These are phyloP conservation scores for Bombyx huttoni DNA, from an alignment of 2,888 invertebrate species.

Conservation along the genomic window DNA sequence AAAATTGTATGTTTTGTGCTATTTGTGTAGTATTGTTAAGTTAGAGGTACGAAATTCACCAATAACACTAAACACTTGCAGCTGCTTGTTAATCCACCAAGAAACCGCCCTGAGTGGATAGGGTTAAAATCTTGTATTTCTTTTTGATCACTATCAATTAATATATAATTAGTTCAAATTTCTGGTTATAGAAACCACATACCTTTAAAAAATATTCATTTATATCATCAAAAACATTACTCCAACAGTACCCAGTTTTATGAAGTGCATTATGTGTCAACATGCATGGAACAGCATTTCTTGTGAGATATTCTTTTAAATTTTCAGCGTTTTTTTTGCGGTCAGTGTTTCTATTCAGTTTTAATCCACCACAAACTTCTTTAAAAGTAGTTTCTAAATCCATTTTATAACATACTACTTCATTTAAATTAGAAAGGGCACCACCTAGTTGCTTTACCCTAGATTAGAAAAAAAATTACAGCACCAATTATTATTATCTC, in stretches of 20 bases:
- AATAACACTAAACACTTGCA: too few relatives aligned
- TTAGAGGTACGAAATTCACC: too few relatives aligned
- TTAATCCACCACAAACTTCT: slow-evolving; percentile 42
- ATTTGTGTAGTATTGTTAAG: too few relatives aligned
- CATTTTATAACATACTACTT: slow-evolving; percentile 17
- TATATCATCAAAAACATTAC: slow-evolving; percentile 49
- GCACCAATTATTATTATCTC: too few relatives aligned
- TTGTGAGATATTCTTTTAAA: slow-evolving; percentile 47
- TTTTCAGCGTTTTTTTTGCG: slow-evolving; percentile 58
- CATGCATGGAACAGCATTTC: slow-evolving; percentile 44
- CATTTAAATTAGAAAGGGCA: neutral
- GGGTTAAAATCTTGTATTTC: too few relatives aligned
- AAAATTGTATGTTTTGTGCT: too few relatives aligned
- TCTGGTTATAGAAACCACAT: neutral
- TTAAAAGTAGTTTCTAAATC: slow-evolving; percentile 44
- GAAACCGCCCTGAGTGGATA: too few relatives aligned
- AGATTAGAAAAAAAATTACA: too few relatives aligned
- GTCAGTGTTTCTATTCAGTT: slow-evolving; percentile 47
- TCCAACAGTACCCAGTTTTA: slow-evolving; percentile 51
- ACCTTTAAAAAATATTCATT: slow-evolving; percentile 59
- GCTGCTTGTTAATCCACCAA: too few relatives aligned
- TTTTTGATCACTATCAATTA: neutral
- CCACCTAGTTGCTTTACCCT: neutral
- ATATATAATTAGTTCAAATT: neutral
- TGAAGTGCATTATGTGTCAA: slow-evolving; percentile 44